Evolutionary conservation across 2,113 vertebrate species (phyloP).

Genomic region (Eidolon helvum): DNA sequence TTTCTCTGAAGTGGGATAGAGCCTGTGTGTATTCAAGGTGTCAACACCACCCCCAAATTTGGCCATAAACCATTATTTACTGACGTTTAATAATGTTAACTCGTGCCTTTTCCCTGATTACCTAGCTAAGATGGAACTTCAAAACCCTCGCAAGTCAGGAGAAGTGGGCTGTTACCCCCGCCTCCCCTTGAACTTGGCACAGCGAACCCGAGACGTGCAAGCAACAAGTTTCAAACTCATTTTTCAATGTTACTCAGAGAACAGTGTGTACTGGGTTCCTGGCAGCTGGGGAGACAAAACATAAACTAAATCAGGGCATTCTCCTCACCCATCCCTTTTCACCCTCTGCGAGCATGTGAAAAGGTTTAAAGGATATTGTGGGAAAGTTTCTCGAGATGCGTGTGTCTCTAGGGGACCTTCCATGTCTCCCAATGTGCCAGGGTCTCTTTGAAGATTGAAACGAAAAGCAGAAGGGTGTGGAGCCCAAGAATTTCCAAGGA

Average conservation of each 20-base stretch:
- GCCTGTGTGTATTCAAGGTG: neutral
- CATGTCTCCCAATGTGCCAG: neutral
- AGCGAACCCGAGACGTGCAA: neutral
- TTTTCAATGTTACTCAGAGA: slow-evolving; percentile 56
- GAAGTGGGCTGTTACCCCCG: neutral
- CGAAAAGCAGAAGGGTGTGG: neutral
- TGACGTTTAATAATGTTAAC: neutral
- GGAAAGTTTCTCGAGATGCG: neutral
- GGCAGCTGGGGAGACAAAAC: neutral
- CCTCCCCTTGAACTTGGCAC: slow-evolving; percentile 33
- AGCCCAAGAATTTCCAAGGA: neutral
- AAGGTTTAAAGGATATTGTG: neutral
- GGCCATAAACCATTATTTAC: neutral
- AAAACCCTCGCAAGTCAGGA: neutral
- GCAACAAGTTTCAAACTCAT: slow-evolving; percentile 33
- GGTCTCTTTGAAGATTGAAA: neutral
- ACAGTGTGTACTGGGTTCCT: slow-evolving; percentile 49
- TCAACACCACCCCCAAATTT: neutral
- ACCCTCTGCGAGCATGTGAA: neutral
- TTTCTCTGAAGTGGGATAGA: neutral
- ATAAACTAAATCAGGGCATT: neutral
- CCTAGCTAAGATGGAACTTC: neutral
- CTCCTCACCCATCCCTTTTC: neutral
- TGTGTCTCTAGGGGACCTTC: neutral
- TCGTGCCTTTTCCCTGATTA: neutral